Percentiles rank a stretch among this genome's conserved stretches.
Evolutionary conservation across 2,797 vertebrate species (phyloP).

Genomic region (Lophotriccus pileatus): DNA sequence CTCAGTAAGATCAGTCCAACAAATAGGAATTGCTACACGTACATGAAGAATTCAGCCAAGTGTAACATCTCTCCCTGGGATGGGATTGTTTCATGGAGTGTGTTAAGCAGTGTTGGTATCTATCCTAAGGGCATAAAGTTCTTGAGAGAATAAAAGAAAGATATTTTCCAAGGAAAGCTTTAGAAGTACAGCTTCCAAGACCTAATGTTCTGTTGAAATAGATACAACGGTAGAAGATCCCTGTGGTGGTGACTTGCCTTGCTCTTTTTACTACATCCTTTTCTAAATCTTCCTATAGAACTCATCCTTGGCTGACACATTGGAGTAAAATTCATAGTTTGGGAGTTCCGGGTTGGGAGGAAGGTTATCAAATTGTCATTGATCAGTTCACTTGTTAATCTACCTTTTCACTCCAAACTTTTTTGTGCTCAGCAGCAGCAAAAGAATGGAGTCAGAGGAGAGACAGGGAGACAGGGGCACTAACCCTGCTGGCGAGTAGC

Average conservation of each 20-base stretch:
- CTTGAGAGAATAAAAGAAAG: not conserved
- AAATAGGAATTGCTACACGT: not conserved
- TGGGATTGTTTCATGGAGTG: not conserved
- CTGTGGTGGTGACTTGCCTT: not conserved
- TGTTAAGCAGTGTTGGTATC: not conserved
- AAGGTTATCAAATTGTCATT: slow-evolving; percentile 4
- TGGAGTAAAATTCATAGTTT: not conserved
- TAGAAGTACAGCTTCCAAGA: not conserved
- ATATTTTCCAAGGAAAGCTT: slow-evolving; percentile 10
- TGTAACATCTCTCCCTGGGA: not conserved
- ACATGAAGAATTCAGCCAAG: not conserved
- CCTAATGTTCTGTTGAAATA: not conserved
- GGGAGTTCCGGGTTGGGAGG: not conserved
- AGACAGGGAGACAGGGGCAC: not conserved
- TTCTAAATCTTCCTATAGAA: not conserved
- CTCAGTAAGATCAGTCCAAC: not conserved
- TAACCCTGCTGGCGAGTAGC: not conserved
- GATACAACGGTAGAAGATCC: not conserved
- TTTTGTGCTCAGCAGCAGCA: slow-evolving; percentile 11
- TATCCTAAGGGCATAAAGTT: not conserved
- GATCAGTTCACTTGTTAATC: slow-evolving; percentile 5
- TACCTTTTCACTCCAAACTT: not conserved
- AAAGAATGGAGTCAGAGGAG: not conserved
- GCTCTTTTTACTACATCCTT: not conserved
- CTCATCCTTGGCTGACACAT: not conserved